Base-by-base conservation (phyloP, 2,113 vertebrate species). In the Collichthys lucidus region DNA sequence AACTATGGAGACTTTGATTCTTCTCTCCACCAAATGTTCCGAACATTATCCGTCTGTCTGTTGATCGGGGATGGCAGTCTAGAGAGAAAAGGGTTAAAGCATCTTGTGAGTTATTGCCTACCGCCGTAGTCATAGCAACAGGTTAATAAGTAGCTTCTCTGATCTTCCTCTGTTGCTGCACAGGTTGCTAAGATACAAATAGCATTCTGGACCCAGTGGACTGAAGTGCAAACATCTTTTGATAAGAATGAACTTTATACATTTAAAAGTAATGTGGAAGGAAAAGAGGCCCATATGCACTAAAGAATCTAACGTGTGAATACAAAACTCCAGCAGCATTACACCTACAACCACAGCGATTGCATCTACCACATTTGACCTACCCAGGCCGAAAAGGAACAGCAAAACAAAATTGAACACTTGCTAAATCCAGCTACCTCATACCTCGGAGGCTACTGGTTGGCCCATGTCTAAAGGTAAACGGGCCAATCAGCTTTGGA, bases 71-170 rank as follows among this genome's bases (percentile, higher is more conserved):
- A 73, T 82, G 73, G 84, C 82, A 70, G 79, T 74, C 62, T 63
- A 84, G 63, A 77, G 62, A 59, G 71, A 94, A 93, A 93, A 90
- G 90, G 90, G 90, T 94, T 94, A 93, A 93, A 90, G 64, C 87
- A 84, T 93, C 91, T 89, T 92, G 85, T 93, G 90, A 94, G 87
- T 95, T 94, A 92, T 93, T 93, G 91, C 93, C 92, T 88, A 86
- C 82, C 29, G 50, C 89, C 70, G 95, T 95, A 90, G 95, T 93
- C 95, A 95, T 96, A 94, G 95, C 95, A 95, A 95, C 95, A 95
- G 91, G 94, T 95, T 95, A 94, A 96, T 95, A 94, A 95, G 94
- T 93, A 92, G 89, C 89, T 93, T 91, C 92, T 94, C 80, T 93
- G 87, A 94, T 94, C 89, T 93, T 82, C 78, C 82, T 90, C 89